Percentiles rank a stretch among this genome's conserved stretches.
Conservation (phyloP, 2,888 invertebrate species). For the Eurytoma adleriae region DNA sequence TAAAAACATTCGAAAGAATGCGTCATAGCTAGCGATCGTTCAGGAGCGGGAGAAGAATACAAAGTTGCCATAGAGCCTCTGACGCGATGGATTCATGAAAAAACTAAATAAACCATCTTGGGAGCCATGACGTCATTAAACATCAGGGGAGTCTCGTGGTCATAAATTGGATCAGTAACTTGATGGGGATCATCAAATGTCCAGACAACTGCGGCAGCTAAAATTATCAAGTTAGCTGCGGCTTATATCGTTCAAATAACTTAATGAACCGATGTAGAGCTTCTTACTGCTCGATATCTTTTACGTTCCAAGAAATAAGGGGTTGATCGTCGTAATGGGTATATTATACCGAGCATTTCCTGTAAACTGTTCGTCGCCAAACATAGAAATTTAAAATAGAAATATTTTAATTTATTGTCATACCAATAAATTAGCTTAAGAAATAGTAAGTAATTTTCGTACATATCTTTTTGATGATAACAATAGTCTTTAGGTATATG, state of each 20-base stretch:
- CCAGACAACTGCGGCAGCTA: constrained; percentile 12
- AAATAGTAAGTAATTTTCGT: too few species aligned
- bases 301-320: constrained; percentile 1
- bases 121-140: constrained; percentile 29
- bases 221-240: constrained; percentile 26
- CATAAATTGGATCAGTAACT: constrained; percentile 41
- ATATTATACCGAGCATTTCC: background rate
- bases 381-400: too few species aligned
- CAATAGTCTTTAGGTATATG: too few species aligned
- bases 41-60: background rate
- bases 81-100: background rate
- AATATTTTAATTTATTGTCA: too few species aligned
- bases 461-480: too few species aligned
- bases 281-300: background rate
- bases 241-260: constrained; percentile 27
- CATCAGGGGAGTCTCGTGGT: constrained; percentile 8
- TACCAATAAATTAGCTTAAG: too few species aligned
- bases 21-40: background rate
- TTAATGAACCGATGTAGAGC: constrained; percentile 24
- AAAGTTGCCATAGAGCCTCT: background rate
- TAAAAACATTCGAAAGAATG: too few species aligned
- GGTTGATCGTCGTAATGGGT: background rate
- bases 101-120: constrained; percentile 6
- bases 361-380: too few species aligned
- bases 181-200: constrained; percentile 48